Evolutionary conservation across 2,797 vertebrate species (phyloP), one percentile per base, ranked within the genome.

Genomic region (Neosilurus hyrtlii): DNA sequence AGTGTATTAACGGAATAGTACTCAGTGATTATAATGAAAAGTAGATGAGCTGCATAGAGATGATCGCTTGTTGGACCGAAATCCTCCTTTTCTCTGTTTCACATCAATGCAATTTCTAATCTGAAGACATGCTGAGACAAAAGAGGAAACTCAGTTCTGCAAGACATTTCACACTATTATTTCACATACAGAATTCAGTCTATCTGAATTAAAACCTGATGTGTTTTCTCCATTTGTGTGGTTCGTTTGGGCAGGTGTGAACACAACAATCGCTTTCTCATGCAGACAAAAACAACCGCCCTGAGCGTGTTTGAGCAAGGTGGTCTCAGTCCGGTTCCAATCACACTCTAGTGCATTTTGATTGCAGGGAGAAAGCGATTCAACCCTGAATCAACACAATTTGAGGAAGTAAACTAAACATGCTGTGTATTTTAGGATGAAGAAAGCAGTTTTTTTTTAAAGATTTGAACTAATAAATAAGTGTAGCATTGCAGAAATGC

Each of bases 21-120:
- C 63, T 88, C 81, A 76, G 82, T 88, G 76, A 87, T 83, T 84
- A 75, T 57, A 78, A 84, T 37, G n/a, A 71, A 79, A 82, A 57
- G 59, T 49, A 16, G 35, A 61, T 43, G 30, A 59, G 56, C 56
- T 43, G 73, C 56, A 22, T 10, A 75, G 10, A 59, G 56, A n/a
- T n/a, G 11, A 76, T 76, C 20, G 4, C 15, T n/a, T 9, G 4
- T 24, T 74, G 54, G 73, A 43, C 30, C 35, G 26, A 76, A 43
- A 76, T 59, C 30, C 26, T 20, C 35, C 52, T 66, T 62, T 79
- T 37, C 71, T 30, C 30, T 74, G 24, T 52, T 75, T 67, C 74
- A 71, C 71, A 67, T 66, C 71, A 67, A 20, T 26, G 26, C 52
- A n/a, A 83, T 83, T 62, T 83, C 82, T 70, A 71, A 78, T 15